phyloP scores from a whole-genome alignment of 2,888 invertebrate genomes.

The Phrixothrix hirtus region DNA sequence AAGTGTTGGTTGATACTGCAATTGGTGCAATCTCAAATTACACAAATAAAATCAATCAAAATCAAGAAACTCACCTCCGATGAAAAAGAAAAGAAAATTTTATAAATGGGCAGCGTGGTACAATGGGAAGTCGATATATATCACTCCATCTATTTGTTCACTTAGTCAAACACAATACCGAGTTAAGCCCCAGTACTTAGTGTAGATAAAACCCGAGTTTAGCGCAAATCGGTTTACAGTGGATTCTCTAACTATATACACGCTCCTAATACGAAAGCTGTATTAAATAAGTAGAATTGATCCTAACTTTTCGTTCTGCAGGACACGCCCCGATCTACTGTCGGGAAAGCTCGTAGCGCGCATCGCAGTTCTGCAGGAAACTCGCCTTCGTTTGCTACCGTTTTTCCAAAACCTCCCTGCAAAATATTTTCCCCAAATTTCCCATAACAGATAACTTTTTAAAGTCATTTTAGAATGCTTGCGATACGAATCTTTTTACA shows the following conservation, averaged over 20 bases:
- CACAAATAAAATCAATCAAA: constrained; percentile 22
- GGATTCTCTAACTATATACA: constrained; percentile 59
- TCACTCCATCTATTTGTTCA: constrained; percentile 59
- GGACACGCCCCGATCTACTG: constrained; percentile 49
- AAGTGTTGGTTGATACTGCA: not conserved
- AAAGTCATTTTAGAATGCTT: no score
- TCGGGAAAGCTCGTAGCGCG: constrained; percentile 41
- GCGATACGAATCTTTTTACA: no score
- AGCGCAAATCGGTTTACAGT: constrained; percentile 59
- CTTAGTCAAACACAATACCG: constrained; percentile 58
- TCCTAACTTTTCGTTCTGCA: constrained; percentile 58
- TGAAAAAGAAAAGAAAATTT: constrained; percentile 39
- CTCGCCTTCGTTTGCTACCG: constrained; percentile 22
- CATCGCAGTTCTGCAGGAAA: constrained; percentile 31
- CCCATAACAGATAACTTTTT: not conserved
- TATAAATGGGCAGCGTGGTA: constrained; percentile 40
- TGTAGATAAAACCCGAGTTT: constrained; percentile 59
- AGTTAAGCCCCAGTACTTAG: constrained; percentile 58
- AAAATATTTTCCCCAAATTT: constrained; percentile 13
- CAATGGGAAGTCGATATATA: constrained; percentile 55
- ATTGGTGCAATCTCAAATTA: constrained; percentile 13
- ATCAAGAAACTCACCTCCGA: constrained; percentile 31
- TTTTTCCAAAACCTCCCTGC: constrained; percentile 11
- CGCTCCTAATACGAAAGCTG: constrained; percentile 59
- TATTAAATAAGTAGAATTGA: constrained; percentile 60